A percentile compares a stretch with the other conserved stretches of the same genome.
Evolutionary conservation across 2,113 vertebrate species (phyloP).

Genomic region (Galbula dea): DNA sequence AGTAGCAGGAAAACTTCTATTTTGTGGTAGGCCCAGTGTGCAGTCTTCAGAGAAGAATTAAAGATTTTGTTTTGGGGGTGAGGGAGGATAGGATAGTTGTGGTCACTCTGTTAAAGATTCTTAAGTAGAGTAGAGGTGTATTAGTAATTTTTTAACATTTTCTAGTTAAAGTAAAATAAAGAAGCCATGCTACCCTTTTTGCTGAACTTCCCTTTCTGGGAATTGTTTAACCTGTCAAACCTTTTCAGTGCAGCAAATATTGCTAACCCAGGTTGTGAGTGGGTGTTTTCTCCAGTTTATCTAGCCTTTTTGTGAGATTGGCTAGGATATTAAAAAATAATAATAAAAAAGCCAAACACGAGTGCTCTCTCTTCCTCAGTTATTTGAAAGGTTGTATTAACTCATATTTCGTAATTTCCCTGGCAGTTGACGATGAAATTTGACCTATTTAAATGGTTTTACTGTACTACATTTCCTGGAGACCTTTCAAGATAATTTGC

Average conservation of each 20-base stretch:
- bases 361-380: conserved; percentile 26
- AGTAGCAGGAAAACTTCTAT: background rate
- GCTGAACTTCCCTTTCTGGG: background rate
- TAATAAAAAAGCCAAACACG: conserved; percentile 9
- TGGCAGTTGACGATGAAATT: conserved; percentile 63
- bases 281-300: background rate
- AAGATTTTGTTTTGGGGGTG: background rate
- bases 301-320: conserved; percentile 16
- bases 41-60: background rate
- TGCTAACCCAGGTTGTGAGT: background rate
- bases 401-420: conserved; percentile 34
- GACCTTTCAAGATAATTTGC: conserved; percentile 67
- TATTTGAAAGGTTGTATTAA: conserved; percentile 57
- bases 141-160: background rate
- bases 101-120: background rate
- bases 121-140: background rate
- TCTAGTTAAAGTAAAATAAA: background rate
- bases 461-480: conserved; percentile 66
- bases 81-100: background rate
- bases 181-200: background rate
- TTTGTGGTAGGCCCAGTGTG: background rate
- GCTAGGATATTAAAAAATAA: conserved; percentile 41
- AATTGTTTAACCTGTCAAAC: background rate
- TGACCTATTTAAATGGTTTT: conserved; percentile 67
- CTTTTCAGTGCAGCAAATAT: background rate